Evolutionary conservation across 2,888 invertebrate species (phyloP), one percentile per base, ranked within the genome.

Genomic region (Petrolisthes cinctipes): DNA sequence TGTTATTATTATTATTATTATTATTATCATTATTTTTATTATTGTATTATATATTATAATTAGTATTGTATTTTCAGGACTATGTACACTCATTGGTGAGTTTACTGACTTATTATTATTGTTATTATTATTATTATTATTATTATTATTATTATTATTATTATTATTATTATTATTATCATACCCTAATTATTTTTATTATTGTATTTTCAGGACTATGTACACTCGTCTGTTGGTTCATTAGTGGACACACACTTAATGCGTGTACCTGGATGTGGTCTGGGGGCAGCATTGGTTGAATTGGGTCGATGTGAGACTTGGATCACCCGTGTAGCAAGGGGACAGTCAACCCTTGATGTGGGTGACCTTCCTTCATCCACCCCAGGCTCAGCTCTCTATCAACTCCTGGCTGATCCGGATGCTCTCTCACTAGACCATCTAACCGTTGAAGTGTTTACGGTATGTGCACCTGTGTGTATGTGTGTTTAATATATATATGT

Each of bases 361-460:
- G 92, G 93, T 80, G 93, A 94, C 91, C 93, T 94, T 86, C 94
- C 94, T 14, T 94, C 94, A 85, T 94, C 94, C 9, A 93, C 94
- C 86, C 94, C 94, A 91, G 94, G 94, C 23, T 94, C 94, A 4
- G 94, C 94, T 0, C 92, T 95, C 51, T 94, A 94, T 91, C 94
- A 94, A 92, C 93, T 95, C 80, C 92, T 95, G 76, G 93, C 94
- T 20, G 94, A 95, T 91, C 95, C 95, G 51, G 95, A 95, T 92
- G 93, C 93, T 91, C 94, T 95, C 9, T 93, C 93, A 85, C 92
- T 95, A 81, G 95, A 95, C 86, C 93, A 94, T 91, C 92, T 95
- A 11, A 94, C 94, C 0, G 92, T 94, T 23, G 94, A 95, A 91
- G 92, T 94, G 23, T 94, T 95, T 92, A 94, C 94, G 92, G 95